These are phyloP conservation scores for Drosophila imparisetae DNA, from an alignment of 2,888 invertebrate genomes.

Conservation along the genomic window DNA sequence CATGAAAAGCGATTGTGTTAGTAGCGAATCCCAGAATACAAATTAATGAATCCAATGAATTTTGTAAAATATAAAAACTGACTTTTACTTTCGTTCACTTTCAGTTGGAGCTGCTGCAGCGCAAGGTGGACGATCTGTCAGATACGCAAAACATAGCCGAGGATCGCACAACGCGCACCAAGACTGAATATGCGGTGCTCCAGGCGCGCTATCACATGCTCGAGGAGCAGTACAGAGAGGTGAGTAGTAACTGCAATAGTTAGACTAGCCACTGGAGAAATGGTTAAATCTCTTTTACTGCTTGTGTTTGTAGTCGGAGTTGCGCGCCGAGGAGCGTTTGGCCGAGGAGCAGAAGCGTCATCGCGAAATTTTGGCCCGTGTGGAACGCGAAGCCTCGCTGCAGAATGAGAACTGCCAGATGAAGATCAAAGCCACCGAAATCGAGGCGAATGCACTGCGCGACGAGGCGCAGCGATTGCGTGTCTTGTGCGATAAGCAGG, in stretches of 20 bases:
- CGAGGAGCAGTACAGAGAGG: conserved; percentile 92
- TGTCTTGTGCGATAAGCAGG: conserved; percentile 87
- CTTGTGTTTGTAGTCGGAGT: conserved; percentile 87
- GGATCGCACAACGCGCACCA: conserved; percentile 94
- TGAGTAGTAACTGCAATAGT: conserved; percentile 55
- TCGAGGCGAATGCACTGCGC: conserved; percentile 88
- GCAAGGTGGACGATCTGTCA: conserved; percentile 94
- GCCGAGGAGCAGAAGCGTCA: conserved; percentile 94
- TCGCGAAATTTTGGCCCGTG: conserved; percentile 91
- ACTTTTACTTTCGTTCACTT: conserved; percentile 58
- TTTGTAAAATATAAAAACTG: background rate
- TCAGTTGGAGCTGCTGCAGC: conserved; percentile 96
- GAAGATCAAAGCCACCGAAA: conserved; percentile 89
- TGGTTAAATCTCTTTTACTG: background rate
- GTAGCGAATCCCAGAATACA: conserved; percentile 50
- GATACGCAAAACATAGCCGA: conserved; percentile 95
- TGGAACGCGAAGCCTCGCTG: conserved; percentile 93
- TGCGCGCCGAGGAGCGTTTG: conserved; percentile 90
- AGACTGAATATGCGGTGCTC: conserved; percentile 96
- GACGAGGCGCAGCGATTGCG: conserved; percentile 89
- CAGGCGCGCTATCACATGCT: conserved; percentile 96
- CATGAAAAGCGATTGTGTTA: conserved; percentile 84
- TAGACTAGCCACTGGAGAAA: background rate
- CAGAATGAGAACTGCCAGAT: conserved; percentile 91
- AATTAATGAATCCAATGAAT: background rate